Evolutionary conservation across 2,888 invertebrate genomes (phyloP).

Genomic region (Tenodera sinensis): DNA sequence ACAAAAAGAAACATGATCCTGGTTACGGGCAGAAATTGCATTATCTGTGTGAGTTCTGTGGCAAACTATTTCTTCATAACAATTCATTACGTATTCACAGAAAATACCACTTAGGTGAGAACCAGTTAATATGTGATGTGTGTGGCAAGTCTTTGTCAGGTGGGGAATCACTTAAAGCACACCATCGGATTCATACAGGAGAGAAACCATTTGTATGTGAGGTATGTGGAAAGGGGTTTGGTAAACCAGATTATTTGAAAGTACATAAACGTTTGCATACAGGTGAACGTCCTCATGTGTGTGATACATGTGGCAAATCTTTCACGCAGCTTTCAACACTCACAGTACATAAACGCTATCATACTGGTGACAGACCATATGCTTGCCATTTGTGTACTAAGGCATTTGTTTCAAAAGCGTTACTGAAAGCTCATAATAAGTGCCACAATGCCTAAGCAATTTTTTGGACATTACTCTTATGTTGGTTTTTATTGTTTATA

Average conservation of each 20-base stretch:
- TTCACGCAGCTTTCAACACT: conserved; percentile 45
- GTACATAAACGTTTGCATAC: conserved; percentile 41
- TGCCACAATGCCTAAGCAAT: conserved; percentile 1
- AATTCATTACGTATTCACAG: conserved; percentile 35
- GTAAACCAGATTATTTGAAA: conserved; percentile 37
- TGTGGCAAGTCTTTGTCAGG: conserved; percentile 41
- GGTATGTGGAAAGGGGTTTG: conserved; percentile 40
- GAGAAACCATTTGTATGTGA: conserved; percentile 30
- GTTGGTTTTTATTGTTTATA: not conserved
- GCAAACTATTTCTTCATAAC: conserved; percentile 36
- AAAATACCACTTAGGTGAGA: conserved; percentile 44
- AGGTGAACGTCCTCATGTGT: conserved; percentile 36
- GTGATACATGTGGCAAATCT: conserved; percentile 40
- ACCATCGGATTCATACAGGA: conserved; percentile 27
- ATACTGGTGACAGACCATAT: conserved; percentile 40
- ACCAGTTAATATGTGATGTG: conserved; percentile 43
- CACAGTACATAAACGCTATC: conserved; percentile 43
- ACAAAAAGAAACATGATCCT: conserved; percentile 37
- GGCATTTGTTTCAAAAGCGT: conserved; percentile 27
- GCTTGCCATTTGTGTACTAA: conserved; percentile 39
- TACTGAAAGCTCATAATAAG: conserved; percentile 25
- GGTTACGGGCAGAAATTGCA: conserved; percentile 24
- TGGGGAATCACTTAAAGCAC: conserved; percentile 24
- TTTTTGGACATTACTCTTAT: conserved; percentile 32
- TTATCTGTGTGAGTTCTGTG: conserved; percentile 38